Evolutionary conservation across 2,113 vertebrate genomes (phyloP).

Genomic region (Hippocampus abdominalis): DNA sequence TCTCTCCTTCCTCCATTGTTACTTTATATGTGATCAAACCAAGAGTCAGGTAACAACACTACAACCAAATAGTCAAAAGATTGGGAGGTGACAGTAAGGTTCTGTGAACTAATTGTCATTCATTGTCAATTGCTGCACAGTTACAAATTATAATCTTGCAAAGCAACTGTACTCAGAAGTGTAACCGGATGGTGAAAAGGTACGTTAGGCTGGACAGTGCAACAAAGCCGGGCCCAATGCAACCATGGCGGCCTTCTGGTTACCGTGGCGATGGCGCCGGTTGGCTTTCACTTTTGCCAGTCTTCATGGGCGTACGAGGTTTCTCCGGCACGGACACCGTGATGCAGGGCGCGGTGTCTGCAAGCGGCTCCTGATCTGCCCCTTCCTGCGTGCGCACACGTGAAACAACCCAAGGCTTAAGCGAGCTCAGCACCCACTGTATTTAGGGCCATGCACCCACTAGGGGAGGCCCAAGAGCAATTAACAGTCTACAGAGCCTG

Average conservation of each 20-base stretch:
- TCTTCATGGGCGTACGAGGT: conserved; percentile 82
- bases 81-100: no score
- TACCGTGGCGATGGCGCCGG: conserved; percentile 80
- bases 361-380: conserved; percentile 78
- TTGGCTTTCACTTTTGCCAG: conserved; percentile 76
- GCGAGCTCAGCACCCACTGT: background rate
- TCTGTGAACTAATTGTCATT: no score
- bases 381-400: conserved; percentile 70
- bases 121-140: no score
- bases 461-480: background rate
- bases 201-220: background rate
- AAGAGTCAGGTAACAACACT: no score
- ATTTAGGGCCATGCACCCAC: background rate
- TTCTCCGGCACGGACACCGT: conserved; percentile 83
- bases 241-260: background rate
- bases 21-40: no score
- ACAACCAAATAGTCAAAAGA: no score
- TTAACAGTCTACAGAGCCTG: background rate
- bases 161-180: background rate
- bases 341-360: conserved; percentile 73
- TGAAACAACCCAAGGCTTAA: background rate
- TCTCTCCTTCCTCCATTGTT: no score
- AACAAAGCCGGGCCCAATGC: background rate
- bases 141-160: no score
- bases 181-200: no score